Conservation (phyloP, 2,113 vertebrate species). For the Mola mola region DNA sequence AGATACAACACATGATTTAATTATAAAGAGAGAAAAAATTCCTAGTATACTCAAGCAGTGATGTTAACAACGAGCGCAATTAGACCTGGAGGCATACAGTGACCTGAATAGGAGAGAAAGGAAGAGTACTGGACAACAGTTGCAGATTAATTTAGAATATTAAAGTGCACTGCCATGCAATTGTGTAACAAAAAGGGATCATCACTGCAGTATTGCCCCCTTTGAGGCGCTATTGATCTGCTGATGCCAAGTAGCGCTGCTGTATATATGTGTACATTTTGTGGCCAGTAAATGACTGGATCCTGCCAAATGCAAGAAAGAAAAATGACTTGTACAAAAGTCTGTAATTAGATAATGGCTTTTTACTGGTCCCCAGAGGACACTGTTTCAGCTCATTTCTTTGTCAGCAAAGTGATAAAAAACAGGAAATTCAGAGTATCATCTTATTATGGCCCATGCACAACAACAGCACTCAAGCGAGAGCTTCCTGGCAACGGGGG, state of each 20-base stretch:
- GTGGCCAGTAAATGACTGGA: constrained; percentile 9
- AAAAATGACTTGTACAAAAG: constrained; percentile 8
- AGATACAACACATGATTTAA: constrained; percentile 37
- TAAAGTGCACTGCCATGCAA: constrained; percentile 26
- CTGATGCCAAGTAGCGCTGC: constrained; percentile 23
- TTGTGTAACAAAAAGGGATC: constrained; percentile 35
- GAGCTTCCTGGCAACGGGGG: constrained; percentile 11
- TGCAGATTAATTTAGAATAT: constrained; percentile 58
- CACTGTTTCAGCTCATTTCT: neutral
- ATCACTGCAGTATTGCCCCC: constrained; percentile 23
- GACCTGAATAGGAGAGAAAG: constrained; percentile 60
- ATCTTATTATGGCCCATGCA: constrained; percentile 4
- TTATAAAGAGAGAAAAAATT: constrained; percentile 33
- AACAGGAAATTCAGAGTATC: constrained; percentile 22
- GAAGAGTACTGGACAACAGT: constrained; percentile 58
- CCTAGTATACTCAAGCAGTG: constrained; percentile 22
- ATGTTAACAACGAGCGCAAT: constrained; percentile 46
- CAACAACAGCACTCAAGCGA: neutral
- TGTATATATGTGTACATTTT: constrained; percentile 37
- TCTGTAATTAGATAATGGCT: constrained; percentile 30
- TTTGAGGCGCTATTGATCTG: constrained; percentile 52
- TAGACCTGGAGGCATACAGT: constrained; percentile 57
- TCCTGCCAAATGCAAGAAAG: constrained; percentile 5
- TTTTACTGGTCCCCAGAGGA: constrained; percentile 21
- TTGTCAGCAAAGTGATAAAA: constrained; percentile 18